Percentiles rank a stretch among this genome's conserved stretches.
Evolutionary conservation across 1,140 invertebrate species (phyloP).

Genomic region (Penaeus vannamei): DNA sequence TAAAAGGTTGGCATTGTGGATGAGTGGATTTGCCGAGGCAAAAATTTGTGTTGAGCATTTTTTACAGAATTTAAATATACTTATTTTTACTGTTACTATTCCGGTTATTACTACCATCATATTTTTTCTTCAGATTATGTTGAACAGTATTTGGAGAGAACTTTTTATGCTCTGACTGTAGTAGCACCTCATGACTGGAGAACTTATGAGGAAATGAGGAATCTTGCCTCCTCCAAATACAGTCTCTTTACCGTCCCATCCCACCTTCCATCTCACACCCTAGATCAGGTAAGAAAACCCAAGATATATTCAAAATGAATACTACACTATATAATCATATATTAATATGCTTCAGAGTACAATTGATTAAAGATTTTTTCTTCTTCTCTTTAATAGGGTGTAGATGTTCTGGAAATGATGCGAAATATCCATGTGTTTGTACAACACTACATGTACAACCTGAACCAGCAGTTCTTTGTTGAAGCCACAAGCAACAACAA

Average conservation of each 20-base stretch:
- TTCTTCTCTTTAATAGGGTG: slow-evolving; percentile 76
- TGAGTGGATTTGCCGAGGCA: neutral
- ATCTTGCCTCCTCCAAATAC: slow-evolving; percentile 90
- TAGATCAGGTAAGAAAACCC: slow-evolving; percentile 80
- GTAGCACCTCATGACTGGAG: slow-evolving; percentile 98
- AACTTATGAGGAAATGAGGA: slow-evolving; percentile 96
- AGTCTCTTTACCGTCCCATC: slow-evolving; percentile 87
- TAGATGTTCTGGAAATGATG: slow-evolving; percentile 99
- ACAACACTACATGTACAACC: slow-evolving; percentile 93
- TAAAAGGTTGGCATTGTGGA: slow-evolving; percentile 67
- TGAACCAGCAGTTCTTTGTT: slow-evolving; percentile 98
- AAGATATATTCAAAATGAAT: slow-evolving; percentile 17
- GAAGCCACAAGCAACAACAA: slow-evolving; percentile 94
- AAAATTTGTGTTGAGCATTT: neutral
- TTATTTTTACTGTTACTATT: slow-evolving; percentile 65
- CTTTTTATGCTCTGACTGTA: slow-evolving; percentile 98
- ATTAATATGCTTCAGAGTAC: neutral
- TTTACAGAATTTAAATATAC: slow-evolving; percentile 42
- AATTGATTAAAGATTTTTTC: neutral
- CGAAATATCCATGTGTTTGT: slow-evolving; percentile 97
- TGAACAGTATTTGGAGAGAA: slow-evolving; percentile 93
- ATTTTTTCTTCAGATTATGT: slow-evolving; percentile 74
- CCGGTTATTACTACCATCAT: slow-evolving; percentile 73
- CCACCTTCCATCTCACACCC: slow-evolving; percentile 94
- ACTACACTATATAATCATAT: neutral